These are phyloP conservation scores for Gallinago nigripennis DNA, from an alignment of 2,797 vertebrate species.

Conservation along the genomic window DNA sequence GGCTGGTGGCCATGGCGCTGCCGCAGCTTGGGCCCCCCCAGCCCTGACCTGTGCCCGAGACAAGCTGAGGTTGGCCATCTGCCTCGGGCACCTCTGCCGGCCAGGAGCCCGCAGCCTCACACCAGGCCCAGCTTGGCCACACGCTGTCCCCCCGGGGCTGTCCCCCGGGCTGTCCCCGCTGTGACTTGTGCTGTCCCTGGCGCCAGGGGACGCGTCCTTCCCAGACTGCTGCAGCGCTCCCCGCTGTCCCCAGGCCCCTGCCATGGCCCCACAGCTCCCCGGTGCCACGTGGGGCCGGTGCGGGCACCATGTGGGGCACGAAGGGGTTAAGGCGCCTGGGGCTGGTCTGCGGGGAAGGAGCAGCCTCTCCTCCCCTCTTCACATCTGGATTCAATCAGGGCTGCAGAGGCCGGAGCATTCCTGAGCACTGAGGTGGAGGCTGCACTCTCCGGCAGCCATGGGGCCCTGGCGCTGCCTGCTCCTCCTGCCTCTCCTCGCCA, in stretches of 20 bases:
- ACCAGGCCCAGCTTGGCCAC: too few species aligned
- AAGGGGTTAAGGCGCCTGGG: constrained; percentile 56
- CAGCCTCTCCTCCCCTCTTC: constrained; percentile 16
- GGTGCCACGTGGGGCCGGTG: accelerated
- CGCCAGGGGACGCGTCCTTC: too few species aligned
- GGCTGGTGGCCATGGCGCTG: accelerated
- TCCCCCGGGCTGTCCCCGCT: not conserved
- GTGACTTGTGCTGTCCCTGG: not conserved
- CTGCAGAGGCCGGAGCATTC: constrained; percentile 74
- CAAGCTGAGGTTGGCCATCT: not conserved
- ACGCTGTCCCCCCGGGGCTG: not conserved
- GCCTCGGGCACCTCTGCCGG: not conserved
- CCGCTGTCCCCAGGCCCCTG: accelerated
- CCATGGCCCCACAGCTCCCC: not conserved
- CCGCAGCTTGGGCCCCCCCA: not conserved
- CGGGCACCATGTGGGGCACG: not conserved
- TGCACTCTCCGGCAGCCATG: constrained; percentile 59
- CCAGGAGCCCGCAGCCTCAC: accelerated
- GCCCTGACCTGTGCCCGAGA: accelerated
- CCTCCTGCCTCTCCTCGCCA: constrained; percentile 74
- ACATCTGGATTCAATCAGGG: constrained; percentile 75
- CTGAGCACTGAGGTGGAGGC: constrained; percentile 79
- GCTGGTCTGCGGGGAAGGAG: not conserved
- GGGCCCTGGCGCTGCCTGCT: constrained; percentile 77
- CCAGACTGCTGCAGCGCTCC: not conserved